Base-by-base conservation (phyloP, 2,888 invertebrate species). In the Folsomia manolachei region DNA sequence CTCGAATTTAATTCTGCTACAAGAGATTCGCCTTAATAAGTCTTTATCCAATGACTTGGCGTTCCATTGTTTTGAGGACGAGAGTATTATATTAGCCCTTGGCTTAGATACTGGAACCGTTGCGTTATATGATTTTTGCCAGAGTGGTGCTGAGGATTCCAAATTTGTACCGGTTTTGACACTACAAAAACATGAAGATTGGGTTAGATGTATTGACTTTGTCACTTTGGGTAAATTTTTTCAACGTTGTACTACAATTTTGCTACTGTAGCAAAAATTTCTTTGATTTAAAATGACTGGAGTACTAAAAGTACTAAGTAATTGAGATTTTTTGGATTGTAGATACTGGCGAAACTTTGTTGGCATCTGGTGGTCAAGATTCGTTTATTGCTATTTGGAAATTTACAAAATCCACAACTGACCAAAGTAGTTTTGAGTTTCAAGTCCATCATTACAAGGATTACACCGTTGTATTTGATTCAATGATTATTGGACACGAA, bases 401-500 rank as follows among this genome's bases (percentile, higher is more conserved):
- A 65, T 70, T 80, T 27, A 76, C 76, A 18, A 72, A 77, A 24
- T 69, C 73, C 19, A 53, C 70, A 64, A 25, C 71, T 0, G 60
- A 69, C 11, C 74, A 76, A 52, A 75, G 75, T 26, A 71, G 73
- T 26, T 79, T 80, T 67, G 79, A 80, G 27, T 80, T 80, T 66
- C 78, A 79, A 72, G 75, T 79, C 26, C 73, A 77, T 71, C 56
- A 77, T 1, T 78, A 75, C 27, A 69, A 71, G 63, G 74, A 74
- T 26, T 78, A 73, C 61, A 66, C 70, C 11, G 72, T 80, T 27
- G 64, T 78, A n/a, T 79, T 80, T 73, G 80, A 80, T 68, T 80
- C 80, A 0, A 78, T 80, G 70, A 79, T 80, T 18, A 78, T 79
- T 68, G 80, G 80, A 1, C 80, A 80, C 63, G 80, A 80, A 69